These are phyloP conservation scores for Gandaritis pyraliata DNA, from an alignment of 2,888 invertebrate genomes.

Conservation along the genomic window DNA sequence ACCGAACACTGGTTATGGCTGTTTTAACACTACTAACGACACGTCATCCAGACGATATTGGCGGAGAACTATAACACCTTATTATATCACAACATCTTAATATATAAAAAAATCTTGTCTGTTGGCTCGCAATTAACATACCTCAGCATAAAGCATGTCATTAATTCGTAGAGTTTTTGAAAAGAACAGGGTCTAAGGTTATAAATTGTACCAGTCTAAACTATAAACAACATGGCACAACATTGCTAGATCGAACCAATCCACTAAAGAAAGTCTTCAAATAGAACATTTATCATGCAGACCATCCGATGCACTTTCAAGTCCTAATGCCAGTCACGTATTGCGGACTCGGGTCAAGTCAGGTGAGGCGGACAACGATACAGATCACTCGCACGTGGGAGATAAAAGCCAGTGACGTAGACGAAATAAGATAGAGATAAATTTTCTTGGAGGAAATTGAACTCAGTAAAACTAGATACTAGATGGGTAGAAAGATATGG, in stretches of 20 bases:
- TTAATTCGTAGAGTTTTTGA: too few relatives aligned
- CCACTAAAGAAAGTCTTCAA: not conserved
- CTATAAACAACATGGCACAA: too few relatives aligned
- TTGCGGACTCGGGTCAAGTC: slow-evolving; percentile 56
- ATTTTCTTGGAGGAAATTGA: not conserved
- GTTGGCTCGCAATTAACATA: too few relatives aligned
- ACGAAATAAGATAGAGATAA: slow-evolving; percentile 2
- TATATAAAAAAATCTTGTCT: too few relatives aligned
- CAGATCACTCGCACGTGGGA: slow-evolving; percentile 70
- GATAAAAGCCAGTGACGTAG: slow-evolving; percentile 34
- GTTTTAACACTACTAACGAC: too few relatives aligned
- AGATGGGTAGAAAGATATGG: too few relatives aligned
- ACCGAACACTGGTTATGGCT: slow-evolving; percentile 17
- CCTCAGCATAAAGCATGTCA: too few relatives aligned
- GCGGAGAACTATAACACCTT: too few relatives aligned
- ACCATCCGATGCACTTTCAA: slow-evolving; percentile 19
- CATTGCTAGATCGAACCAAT: not conserved
- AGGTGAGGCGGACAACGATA: slow-evolving; percentile 67
- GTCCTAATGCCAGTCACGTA: slow-evolving; percentile 63
- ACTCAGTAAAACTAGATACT: not conserved
- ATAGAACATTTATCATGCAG: slow-evolving; percentile 12
- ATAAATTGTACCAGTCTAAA: too few relatives aligned
- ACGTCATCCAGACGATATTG: too few relatives aligned
- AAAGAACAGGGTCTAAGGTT: too few relatives aligned
- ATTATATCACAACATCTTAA: too few relatives aligned